Conservation (phyloP, 1,140 invertebrate species). For the Ylistrum balloti region DNA sequence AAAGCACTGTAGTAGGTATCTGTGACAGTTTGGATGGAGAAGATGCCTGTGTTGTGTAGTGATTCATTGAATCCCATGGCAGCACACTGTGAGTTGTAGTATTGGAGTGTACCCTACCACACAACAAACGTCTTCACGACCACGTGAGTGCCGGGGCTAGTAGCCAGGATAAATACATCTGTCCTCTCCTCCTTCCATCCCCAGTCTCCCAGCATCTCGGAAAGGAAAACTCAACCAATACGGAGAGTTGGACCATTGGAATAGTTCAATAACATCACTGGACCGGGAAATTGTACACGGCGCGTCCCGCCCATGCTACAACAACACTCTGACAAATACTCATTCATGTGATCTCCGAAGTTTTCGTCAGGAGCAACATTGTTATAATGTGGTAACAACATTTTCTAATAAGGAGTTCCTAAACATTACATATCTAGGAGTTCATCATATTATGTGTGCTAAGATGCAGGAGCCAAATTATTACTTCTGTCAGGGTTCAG, state of each 20-base stretch:
- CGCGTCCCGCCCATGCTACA: background rate
- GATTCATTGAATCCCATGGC: background rate
- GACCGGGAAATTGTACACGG: constrained; percentile 7
- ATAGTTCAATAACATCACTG: background rate
- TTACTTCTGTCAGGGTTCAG: constrained; percentile 22
- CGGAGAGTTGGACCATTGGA: background rate
- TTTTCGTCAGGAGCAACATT: background rate
- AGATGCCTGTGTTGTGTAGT: no score
- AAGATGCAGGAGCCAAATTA: constrained; percentile 33
- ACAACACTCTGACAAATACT: background rate
- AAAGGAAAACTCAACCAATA: background rate
- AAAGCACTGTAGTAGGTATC: background rate
- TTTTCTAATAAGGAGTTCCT: background rate
- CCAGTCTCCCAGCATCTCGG: background rate
- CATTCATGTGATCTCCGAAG: background rate
- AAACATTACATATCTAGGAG: background rate
- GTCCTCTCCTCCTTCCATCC: background rate
- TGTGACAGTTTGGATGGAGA: background rate
- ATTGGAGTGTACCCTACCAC: constrained; percentile 25
- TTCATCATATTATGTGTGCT: background rate
- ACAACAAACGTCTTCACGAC: background rate
- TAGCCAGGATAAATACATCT: background rate
- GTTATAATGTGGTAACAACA: background rate
- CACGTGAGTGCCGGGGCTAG: background rate
- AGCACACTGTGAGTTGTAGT: background rate